A percentile compares a stretch with the other conserved stretches of the same genome.
These are phyloP conservation scores for Crypturellus undulatus DNA, from an alignment of 2,113 vertebrate genomes.

Conservation along the genomic window DNA sequence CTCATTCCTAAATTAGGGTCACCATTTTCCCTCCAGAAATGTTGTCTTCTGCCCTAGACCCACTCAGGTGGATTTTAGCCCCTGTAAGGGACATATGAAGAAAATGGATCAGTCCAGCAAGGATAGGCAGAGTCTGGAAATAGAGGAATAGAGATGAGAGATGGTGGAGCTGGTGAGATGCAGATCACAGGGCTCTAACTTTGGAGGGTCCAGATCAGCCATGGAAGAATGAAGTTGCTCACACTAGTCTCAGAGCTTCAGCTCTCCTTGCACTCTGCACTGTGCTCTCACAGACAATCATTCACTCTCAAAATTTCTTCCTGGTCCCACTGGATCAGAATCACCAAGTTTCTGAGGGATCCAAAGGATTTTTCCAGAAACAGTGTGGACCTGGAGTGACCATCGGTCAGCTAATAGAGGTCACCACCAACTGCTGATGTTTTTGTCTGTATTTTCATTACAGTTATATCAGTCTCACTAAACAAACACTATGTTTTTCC, in stretches of 20 bases:
- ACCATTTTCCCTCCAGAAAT: neutral
- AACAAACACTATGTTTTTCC: neutral
- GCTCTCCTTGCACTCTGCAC: neutral
- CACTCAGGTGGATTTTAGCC: neutral
- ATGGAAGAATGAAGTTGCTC: neutral
- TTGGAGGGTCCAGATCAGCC: neutral
- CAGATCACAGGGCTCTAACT: neutral
- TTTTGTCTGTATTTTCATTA: neutral
- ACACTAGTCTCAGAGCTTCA: neutral
- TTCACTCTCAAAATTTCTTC: no score
- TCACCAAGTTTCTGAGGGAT: no score
- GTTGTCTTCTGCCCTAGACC: neutral
- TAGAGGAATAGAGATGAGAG: neutral
- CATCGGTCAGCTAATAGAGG: neutral
- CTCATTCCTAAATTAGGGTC: neutral
- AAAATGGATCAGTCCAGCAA: neutral
- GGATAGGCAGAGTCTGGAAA: neutral
- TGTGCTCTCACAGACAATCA: no score
- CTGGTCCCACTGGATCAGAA: no score
- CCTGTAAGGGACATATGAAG: neutral
- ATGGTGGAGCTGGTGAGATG: neutral
- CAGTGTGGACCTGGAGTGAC: neutral
- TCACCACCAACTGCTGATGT: neutral
- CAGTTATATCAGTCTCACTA: neutral
- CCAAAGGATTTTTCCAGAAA: neutral